These are phyloP conservation scores for Agapornis canus DNA, from an alignment of 2,797 vertebrate species.

Conservation along the genomic window DNA sequence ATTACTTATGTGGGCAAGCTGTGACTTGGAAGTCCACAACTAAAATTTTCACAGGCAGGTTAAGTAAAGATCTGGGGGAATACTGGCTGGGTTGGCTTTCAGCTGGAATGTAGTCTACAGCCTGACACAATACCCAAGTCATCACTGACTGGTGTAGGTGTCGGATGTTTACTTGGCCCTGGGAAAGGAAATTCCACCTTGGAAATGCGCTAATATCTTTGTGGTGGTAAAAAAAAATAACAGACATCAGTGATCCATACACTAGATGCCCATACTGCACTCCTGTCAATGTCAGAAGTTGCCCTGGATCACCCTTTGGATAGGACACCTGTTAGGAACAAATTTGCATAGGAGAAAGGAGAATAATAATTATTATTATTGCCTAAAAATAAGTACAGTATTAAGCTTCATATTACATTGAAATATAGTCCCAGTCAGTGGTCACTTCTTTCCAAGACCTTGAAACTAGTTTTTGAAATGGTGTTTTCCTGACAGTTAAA, in stretches of 20 bases:
- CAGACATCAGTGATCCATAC: background rate
- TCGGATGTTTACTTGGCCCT: background rate
- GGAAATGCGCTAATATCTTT: background rate
- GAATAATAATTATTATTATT: background rate
- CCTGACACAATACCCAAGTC: background rate
- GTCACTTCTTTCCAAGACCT: background rate
- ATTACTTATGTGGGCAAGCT: background rate
- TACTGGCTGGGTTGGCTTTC: background rate
- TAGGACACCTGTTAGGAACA: background rate
- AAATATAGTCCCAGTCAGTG: background rate
- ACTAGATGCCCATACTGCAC: accelerated
- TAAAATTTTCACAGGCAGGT: background rate
- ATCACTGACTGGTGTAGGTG: background rate
- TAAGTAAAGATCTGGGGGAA: background rate
- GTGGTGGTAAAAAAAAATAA: background rate
- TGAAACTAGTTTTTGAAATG: background rate
- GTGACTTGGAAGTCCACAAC: background rate
- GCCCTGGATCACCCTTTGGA: background rate
- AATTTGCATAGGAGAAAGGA: background rate
- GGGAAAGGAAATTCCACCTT: background rate
- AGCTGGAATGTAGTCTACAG: background rate
- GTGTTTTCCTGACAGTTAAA: background rate
- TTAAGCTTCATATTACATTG: background rate
- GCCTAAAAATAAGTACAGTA: background rate
- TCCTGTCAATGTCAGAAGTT: background rate